Evolutionary conservation across 2,113 vertebrate genomes (phyloP), one percentile per base, ranked within the genome.

Genomic region (Oceanodroma tethys): DNA sequence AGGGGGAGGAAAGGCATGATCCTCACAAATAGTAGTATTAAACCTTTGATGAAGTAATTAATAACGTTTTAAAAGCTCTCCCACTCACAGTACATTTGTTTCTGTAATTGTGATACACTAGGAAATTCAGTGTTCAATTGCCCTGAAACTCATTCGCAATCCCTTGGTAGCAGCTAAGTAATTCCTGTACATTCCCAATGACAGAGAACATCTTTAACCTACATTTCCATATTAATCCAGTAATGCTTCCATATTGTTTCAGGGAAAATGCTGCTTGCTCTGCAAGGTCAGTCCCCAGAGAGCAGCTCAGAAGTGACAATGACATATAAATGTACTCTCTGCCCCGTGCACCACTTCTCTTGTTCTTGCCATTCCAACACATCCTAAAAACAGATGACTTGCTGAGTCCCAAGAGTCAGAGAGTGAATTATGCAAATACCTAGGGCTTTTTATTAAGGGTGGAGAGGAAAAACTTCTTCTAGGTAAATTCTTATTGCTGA

Each of bases 171-270:
- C 38, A 95, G 81, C 58, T 74, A 93, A 93, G 72, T 78, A 94
- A 95, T 91, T 92, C 81, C 80, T 71, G 68, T 48, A 71, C 81
- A 45, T 91, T 91, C 32, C 59, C 63, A 72, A 59, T 94, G 90
- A 84, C 81, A 91, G 79, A 76, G 80, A 81, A 91, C 68, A 87
- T 84, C 94, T 94, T 91, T 71, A 93, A 96, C 65, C 81, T 93
- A 60, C 65, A 91, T 91, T 96, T 96, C 65, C 90, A 84, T 89
- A 95, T 84, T 89, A 96, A 93, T 92, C 72, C 16, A 10, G 76
- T 84, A 96, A 86, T 84, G 45, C 16, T 89, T 95, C 93, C 79
- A 70, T 74, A 81, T 59, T 43, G 19, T 91, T 94, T 88, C 67
- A 88, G 36, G 52, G 55, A 88, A 94, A 88, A 84, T 70, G 29